Conservation (phyloP, 2,113 vertebrate species). For the Anas platyrhynchos region DNA sequence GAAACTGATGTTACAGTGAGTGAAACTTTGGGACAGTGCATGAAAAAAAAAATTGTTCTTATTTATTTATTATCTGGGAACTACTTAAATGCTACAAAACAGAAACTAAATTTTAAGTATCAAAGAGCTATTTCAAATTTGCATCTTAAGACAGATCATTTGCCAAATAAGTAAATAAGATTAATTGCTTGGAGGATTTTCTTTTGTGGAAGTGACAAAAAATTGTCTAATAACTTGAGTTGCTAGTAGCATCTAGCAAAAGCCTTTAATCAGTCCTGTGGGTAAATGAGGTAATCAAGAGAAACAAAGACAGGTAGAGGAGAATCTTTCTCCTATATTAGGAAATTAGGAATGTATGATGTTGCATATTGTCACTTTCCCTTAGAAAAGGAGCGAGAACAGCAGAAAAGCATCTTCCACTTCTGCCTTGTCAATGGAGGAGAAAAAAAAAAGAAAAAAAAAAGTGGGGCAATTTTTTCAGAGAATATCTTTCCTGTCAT, state of each 20-base stretch:
- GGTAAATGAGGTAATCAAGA: background rate
- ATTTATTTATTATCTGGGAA: background rate
- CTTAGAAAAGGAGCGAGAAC: background rate
- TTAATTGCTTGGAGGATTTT: background rate
- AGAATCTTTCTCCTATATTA: background rate
- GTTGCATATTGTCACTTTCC: background rate
- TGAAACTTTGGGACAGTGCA: background rate
- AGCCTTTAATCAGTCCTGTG: background rate
- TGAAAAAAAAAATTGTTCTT: background rate
- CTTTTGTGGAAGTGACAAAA: background rate
- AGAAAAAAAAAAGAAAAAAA: background rate
- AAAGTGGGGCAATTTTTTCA: background rate
- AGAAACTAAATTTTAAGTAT: background rate
- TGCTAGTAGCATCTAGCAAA: background rate
- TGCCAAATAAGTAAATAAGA: conserved; percentile 10
- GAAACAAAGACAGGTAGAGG: background rate
- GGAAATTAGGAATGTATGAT: background rate
- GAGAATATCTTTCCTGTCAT: background rate
- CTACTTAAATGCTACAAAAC: background rate
- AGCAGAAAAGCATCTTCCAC: background rate
- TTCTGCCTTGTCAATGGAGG: background rate
- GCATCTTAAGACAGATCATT: background rate
- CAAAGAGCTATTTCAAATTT: background rate
- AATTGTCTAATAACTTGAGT: background rate
- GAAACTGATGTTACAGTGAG: background rate